Base-by-base conservation (phyloP, 2,888 invertebrate species). In the Girardia tigrina region DNA sequence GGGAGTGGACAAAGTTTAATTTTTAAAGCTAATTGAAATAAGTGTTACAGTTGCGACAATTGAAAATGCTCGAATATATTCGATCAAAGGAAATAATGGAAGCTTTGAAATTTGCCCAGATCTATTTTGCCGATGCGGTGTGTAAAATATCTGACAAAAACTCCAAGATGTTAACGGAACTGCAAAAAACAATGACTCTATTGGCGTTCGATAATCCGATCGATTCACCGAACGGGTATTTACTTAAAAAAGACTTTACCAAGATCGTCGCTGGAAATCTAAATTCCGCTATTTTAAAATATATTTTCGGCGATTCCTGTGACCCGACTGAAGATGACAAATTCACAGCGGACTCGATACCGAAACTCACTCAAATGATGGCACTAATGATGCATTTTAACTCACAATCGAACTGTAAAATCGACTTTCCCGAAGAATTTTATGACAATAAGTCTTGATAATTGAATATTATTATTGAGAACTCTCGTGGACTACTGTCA, bases 181-280 rank as follows among this genome's bases (percentile, higher is more conserved):
- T 75, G 20, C 29, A 75, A 42, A 74, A 75, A 20, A 75, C 73
- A 12, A 75, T 75, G 75, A 27, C 73, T 26, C 28, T 75, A 26
- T 75, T 75, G 28, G 75, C 75, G 4, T 75, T 75, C 28, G 75
- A 75, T 20, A 36, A 75, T 29, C 75, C 75, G 2, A 29, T 26
- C n/a, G 73, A 75, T 27, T 75, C 75, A 4, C 27, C 29, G 16
- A 28, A 71, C 23, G 71, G 71, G 4, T 28, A 71, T 27, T 28
- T 71, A 71, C 27, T 71, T n/a, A 28, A 71, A n/a, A 28, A 71
- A n/a, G 29, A 28, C 27, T 28, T 28, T 28, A 28, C n/a, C 16
- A 28, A 23, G 27, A 71, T 28, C 14, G 71, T 71, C 14, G 71
- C 71, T 28, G 71, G 71, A 12, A 71, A 71, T 12, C 71, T 71